Evolutionary conservation across 2,113 vertebrate genomes (phyloP), one percentile per base, ranked within the genome.

Genomic region (Arenaria interpres): DNA sequence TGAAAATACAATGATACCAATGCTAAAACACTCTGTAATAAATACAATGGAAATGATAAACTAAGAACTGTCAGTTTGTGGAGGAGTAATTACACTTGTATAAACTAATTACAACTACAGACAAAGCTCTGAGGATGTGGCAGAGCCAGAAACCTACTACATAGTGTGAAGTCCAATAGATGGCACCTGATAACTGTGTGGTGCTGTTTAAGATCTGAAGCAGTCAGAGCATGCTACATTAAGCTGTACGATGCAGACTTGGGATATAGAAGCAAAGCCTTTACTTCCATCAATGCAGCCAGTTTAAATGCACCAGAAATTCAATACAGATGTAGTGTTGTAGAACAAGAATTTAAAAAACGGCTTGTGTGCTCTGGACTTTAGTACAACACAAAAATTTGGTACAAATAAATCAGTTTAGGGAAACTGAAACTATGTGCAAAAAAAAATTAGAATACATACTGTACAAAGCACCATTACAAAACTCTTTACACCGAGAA

Each of bases 1-100:
- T 98, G 98, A 98, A 99, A 98, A 98, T 98, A 98, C 98, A 98
- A 98, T 97, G 96, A 97, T 98, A 98, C 97, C 97, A 97, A 98
- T 88, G 98, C 98, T 98, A 98, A 97, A 98, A 98, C 98, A 98
- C 98, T 98, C 98, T 98, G 98, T 98, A 99, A 99, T 99, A 99
- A 99, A 99, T 99, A 98, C 98, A 98, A 97, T 94, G 96, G 97
- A 98, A 98, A 98, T 95, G 86, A 98, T 98, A 97, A 98, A 98
- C 94, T 98, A 98, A 97, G 98, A 97, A 98, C 95, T 97, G 97
- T 98, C 98, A 97, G 97, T 97, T 95, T 96, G 96, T 97, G 96
- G 97, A 95, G 80, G 95, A 95, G 95, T 97, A 98, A 97, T 98
- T 98, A 98, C 98, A 98, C 60, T 94, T 79, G 97, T 89, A 95